Evolutionary conservation across 2,113 vertebrate species (phyloP), one percentile per base, ranked within the genome.

Genomic region (Hiodon tergisus): DNA sequence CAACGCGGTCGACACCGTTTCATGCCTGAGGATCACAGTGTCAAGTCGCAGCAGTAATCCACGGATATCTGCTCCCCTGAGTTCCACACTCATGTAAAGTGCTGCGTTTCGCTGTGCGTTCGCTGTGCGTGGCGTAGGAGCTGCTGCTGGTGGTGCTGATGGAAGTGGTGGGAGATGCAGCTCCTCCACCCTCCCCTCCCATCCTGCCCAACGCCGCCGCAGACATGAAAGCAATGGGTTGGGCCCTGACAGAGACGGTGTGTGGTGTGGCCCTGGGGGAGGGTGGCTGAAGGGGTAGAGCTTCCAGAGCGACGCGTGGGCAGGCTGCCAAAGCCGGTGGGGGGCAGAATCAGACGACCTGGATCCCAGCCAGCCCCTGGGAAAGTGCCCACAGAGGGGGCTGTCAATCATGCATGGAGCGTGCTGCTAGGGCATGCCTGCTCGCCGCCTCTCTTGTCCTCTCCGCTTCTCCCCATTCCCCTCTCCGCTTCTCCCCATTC

Each of bases 281-380:
- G 59, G 3, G 54, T 51, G 71, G 71, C 74, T 77, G 78, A 73
- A 78, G 72, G 66, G 67, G 77, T 58, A 63, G 70, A 55, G 67
- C 61, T 52, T 67, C 73, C 51, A 4, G 54, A 77, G 68, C 63
- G 54, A 71, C 57, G n/a, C 3, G 8, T 31, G 62, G 76, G 78
- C 71, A 72, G 16, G 9, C 8, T 54, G 78, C 81, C 81, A 82
- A 46, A 55, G 62, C 74, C 74, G 73, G 62, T 5, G 59, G 67
- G 47, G 78, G 62, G 62, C 58, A 62, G 51, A 63, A 60, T 61
- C 68, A 80, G 78, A 78, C 77, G 66, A 63, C 57, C 61, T 82
- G 80, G 81, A 74, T 2, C 14, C 53, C 50, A 68, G 76, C 81
- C 78, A 78, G 61, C 54, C 71, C 51, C 74, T 62, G 75, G 67